Evolutionary conservation across 2,113 vertebrate species (phyloP), one percentile per base, ranked within the genome.

Genomic region (Meriones unguiculatus): DNA sequence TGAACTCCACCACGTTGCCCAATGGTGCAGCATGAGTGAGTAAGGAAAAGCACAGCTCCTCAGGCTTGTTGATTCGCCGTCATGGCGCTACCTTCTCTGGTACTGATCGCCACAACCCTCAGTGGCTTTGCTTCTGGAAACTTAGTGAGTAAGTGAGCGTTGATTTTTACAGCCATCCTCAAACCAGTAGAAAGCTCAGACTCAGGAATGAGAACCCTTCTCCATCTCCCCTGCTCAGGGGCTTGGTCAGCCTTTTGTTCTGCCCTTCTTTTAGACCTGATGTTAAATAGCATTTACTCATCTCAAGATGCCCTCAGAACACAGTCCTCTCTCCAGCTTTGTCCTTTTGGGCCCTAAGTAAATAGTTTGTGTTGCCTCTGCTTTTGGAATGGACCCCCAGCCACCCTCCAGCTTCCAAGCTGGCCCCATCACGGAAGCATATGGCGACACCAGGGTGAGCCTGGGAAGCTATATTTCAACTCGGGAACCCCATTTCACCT

Each of bases 241-340:
- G 28, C 6, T 18, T 3, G 18, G 2, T 9, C 18, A 1, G 11
- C 41, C 28, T 81, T 15, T 38, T 54, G 28, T 72, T 50, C 94
- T 94, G 80, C 10, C 59, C 80, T 46, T 13, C 38, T 10, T 22
- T 72, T 64, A 59, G 25, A n/a, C 73, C n/a, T 59, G 30, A 52
- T 72, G 77, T 97, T 89, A 57, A 94, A 82, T 3, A 86, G 35
- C 20, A 50, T 30, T 93, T 90, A 25, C 90, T 73, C 89, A 35
- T 94, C 76, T 97, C 28, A 90, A 52, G 50, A 72, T 46, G 20
- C 69, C 46, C 52, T 35, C 18, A 57, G 50, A 50, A 72, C 8
- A 54, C 67, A 10, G 22, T 20, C 54, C 30, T 67, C 38, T 57
- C 30, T 35, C 24, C 64, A 76, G 32, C 13, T 7, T 84, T 57